Evolutionary conservation across 1,140 invertebrate species (phyloP).

Genomic region (Proctacanthus coquilletti): DNA sequence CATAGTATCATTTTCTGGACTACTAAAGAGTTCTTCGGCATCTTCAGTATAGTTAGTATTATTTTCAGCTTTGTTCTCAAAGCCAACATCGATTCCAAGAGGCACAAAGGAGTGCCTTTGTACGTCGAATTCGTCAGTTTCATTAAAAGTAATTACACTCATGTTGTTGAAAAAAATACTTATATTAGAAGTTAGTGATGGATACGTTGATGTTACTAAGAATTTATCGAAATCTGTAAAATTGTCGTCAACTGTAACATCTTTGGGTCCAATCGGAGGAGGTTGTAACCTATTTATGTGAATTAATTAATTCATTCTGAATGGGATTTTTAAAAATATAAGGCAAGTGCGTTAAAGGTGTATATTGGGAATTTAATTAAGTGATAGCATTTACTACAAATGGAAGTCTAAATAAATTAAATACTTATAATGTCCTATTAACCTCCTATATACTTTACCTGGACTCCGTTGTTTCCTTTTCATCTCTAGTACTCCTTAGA

Average conservation of each 20-base stretch:
- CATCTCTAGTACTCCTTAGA: background rate
- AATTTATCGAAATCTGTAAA: conserved; percentile 33
- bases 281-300: background rate
- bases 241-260: conserved; percentile 6
- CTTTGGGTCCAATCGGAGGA: conserved; percentile 8
- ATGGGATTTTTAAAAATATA: too few relatives aligned
- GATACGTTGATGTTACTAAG: conserved; percentile 27
- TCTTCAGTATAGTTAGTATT: background rate
- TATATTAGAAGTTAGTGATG: conserved; percentile 5
- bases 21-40: conserved; percentile 5
- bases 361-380: background rate
- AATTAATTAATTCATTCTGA: background rate
- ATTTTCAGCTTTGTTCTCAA: conserved; percentile 5
- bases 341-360: background rate
- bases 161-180: background rate
- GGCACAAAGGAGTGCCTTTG: background rate
- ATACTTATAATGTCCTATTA: background rate
- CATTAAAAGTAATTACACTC: background rate
- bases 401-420: background rate
- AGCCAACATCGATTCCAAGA: background rate
- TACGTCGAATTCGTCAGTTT: conserved; percentile 3
- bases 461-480: background rate
- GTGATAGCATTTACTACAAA: background rate
- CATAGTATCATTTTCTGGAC: background rate
- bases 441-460: too few relatives aligned